Percentiles rank a stretch among this genome's conserved stretches.
These are phyloP conservation scores for Falco naumanni DNA, from an alignment of 2,797 vertebrate species.

Conservation along the genomic window DNA sequence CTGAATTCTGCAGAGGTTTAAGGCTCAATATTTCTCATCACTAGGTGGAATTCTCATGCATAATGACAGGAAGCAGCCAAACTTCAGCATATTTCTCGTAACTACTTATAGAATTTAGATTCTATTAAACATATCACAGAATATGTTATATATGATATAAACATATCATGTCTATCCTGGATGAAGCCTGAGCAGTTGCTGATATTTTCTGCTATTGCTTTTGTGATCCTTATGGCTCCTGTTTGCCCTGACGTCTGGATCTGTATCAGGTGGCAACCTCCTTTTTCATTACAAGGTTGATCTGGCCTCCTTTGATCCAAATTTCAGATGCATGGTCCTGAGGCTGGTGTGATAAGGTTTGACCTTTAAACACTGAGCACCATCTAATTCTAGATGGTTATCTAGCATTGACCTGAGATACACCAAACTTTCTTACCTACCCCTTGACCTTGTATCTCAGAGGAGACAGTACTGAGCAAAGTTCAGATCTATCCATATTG, in stretches of 20 bases:
- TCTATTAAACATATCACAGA: not conserved
- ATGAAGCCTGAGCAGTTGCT: not conserved
- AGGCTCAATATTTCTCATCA: not conserved
- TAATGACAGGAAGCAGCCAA: not conserved
- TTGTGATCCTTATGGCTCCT: not conserved
- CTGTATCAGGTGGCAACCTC: not conserved
- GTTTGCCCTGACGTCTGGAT: not conserved
- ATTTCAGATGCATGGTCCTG: not conserved
- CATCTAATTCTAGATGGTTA: not conserved
- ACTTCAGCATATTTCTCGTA: not conserved
- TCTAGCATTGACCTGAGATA: not conserved
- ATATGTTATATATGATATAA: not conserved
- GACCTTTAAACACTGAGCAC: not conserved
- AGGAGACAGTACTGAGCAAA: not conserved
- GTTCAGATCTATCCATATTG: not conserved
- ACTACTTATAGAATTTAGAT: not conserved
- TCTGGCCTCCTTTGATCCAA: not conserved
- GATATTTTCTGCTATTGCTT: not conserved
- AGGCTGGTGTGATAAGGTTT: not conserved
- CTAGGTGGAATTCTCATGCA: not conserved
- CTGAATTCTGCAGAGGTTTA: not conserved
- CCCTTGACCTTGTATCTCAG: not conserved
- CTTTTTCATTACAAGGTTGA: not conserved
- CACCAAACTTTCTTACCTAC: not conserved
- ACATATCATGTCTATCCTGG: not conserved